Conservation (phyloP, 2,797 vertebrate genomes). For the Chromobotia macracanthus region DNA sequence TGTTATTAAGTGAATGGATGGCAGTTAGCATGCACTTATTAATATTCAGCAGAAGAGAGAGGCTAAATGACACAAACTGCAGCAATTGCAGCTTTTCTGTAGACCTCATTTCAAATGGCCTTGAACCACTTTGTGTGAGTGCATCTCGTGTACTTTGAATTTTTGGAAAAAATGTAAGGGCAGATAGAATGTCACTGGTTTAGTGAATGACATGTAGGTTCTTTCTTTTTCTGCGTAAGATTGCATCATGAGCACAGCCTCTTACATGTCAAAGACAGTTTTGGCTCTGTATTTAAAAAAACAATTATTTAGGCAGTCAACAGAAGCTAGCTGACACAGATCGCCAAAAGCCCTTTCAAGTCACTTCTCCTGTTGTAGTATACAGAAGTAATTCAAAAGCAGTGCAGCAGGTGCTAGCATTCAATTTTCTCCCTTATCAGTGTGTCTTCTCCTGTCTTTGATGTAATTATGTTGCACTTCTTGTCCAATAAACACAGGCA, state of each 20-base stretch:
- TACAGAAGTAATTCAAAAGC: not conserved
- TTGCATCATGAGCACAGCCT: not conserved
- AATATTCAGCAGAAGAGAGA: constrained; percentile 67
- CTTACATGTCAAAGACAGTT: constrained; percentile 21
- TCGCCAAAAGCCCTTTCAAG: not conserved
- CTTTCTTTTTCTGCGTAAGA: not conserved
- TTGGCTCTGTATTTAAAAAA: not conserved
- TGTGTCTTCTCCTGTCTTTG: not conserved
- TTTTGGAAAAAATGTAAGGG: not conserved
- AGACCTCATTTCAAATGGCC: constrained; percentile 75
- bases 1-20: constrained; percentile 15
- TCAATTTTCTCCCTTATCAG: not conserved
- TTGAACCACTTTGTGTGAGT: constrained; percentile 61
- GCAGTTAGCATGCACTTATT: constrained; percentile 63
- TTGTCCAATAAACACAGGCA: not conserved
- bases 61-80: constrained; percentile 66
- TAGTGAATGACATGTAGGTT: not conserved
- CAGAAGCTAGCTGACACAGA: constrained; percentile 1
- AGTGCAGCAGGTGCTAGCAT: not conserved
- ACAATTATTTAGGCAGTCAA: constrained; percentile 23
- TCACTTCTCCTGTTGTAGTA: not conserved
- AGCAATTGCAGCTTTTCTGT: constrained; percentile 72
- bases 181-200: constrained; percentile 1
- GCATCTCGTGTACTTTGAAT: not conserved
- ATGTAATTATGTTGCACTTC: constrained; percentile 20